These are phyloP conservation scores for Sebastiscus tertius DNA, from an alignment of 2,797 vertebrate genomes.

Conservation along the genomic window DNA sequence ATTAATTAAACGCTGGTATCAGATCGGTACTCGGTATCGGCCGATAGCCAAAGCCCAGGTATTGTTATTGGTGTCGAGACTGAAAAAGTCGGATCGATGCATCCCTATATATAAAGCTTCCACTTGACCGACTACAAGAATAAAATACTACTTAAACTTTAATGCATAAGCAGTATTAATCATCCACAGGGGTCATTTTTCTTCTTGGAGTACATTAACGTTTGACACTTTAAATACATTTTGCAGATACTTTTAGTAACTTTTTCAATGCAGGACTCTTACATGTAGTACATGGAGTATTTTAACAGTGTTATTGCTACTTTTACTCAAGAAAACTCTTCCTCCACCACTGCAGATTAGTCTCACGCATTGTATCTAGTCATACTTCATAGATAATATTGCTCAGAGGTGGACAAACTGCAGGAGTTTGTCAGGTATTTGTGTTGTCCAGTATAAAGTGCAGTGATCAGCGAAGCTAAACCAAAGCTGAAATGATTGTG, in stretches of 20 bases:
- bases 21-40: too few species aligned
- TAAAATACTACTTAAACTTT: neutral
- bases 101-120: neutral
- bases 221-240: neutral
- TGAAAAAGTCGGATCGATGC: too few species aligned
- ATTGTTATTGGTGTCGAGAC: too few species aligned
- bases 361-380: neutral
- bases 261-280: neutral
- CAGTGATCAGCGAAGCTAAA: constrained; percentile 82
- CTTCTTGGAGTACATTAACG: neutral
- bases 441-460: constrained; percentile 57
- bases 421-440: constrained; percentile 56
- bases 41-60: too few species aligned
- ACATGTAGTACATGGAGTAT: neutral
- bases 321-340: neutral
- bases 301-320: neutral
- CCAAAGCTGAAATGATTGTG: constrained; percentile 92
- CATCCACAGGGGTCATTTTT: neutral
- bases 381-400: neutral
- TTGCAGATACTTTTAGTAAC: neutral
- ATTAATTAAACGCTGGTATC: too few species aligned
- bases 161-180: neutral
- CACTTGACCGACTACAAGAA: neutral
- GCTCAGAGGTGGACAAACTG: neutral
- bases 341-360: neutral